A percentile compares a stretch with the other conserved stretches of the same genome.
These are phyloP conservation scores for Mechanitis mazaeus DNA, from an alignment of 2,888 invertebrate species.

Conservation along the genomic window DNA sequence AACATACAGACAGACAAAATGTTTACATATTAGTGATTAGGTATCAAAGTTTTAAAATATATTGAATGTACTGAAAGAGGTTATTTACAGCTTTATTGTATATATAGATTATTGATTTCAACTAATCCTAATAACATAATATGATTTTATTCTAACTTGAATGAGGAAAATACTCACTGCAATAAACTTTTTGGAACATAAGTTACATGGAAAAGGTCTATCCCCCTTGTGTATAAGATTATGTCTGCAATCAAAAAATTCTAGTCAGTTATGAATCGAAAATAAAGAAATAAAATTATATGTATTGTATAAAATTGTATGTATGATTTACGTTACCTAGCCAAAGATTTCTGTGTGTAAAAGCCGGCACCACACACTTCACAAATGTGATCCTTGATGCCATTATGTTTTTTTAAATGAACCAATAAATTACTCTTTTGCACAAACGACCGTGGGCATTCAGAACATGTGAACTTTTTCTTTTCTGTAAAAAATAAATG, in stretches of 20 bases:
- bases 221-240: slow-evolving; percentile 72
- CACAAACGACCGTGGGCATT: slow-evolving; percentile 65
- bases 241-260: slow-evolving; percentile 53
- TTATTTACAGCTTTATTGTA: no score
- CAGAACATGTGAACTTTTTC: slow-evolving; percentile 65
- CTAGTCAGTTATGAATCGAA: not conserved
- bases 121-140: no score
- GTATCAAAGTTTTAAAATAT: no score
- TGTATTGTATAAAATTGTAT: not conserved
- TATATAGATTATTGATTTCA: no score
- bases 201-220: slow-evolving; percentile 62
- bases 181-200: slow-evolving; percentile 69
- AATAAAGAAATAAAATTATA: not conserved
- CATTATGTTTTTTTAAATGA: slow-evolving; percentile 67
- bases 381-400: slow-evolving; percentile 70
- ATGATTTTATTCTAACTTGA: not conserved
- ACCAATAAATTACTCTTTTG: slow-evolving; percentile 62
- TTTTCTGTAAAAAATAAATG: slow-evolving; percentile 52
- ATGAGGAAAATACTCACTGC: slow-evolving; percentile 56
- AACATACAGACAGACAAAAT: no score
- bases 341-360: slow-evolving; percentile 68
- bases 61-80: no score
- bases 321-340: slow-evolving; percentile 47
- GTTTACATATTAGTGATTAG: no score
- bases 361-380: slow-evolving; percentile 72